Evolutionary conservation across 2,888 invertebrate species (phyloP).

Genomic region (Nomada fabriciana): DNA sequence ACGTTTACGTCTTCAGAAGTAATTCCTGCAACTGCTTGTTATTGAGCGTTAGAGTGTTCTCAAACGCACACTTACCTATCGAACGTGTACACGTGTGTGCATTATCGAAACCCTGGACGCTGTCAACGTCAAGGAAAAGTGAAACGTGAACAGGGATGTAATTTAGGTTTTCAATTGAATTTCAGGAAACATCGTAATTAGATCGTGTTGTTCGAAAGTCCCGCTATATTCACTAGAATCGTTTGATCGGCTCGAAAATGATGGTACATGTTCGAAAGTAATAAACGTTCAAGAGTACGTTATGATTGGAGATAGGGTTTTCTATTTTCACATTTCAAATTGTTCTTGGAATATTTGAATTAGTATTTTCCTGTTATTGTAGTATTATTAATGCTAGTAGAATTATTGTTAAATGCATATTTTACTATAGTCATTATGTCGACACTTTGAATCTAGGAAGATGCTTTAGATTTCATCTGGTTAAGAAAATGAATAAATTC

Average conservation of each 20-base stretch:
- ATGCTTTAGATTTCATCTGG: no score
- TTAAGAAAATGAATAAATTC: no score
- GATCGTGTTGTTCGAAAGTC: not conserved
- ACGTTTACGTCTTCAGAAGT: constrained; percentile 37
- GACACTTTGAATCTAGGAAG: no score
- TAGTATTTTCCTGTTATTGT: not conserved
- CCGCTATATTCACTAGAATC: no score
- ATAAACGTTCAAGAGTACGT: not conserved
- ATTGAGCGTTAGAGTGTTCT: constrained; percentile 20
- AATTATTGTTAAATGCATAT: no score
- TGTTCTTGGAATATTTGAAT: not conserved
- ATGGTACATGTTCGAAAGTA: not conserved
- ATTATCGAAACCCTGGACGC: not conserved
- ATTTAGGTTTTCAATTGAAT: not conserved
- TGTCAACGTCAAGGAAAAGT: constrained; percentile 3
- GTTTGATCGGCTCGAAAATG: not conserved
- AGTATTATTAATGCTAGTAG: no score
- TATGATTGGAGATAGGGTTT: constrained; percentile 1
- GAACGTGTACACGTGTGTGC: not conserved
- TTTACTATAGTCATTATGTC: no score
- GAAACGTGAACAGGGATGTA: not conserved
- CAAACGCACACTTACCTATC: not conserved
- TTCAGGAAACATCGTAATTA: not conserved
- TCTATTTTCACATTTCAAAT: not conserved
- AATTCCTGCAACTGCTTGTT: constrained; percentile 36